phyloP scores from a whole-genome alignment of 2,113 vertebrate genomes.

The Potamarius usumacintae region DNA sequence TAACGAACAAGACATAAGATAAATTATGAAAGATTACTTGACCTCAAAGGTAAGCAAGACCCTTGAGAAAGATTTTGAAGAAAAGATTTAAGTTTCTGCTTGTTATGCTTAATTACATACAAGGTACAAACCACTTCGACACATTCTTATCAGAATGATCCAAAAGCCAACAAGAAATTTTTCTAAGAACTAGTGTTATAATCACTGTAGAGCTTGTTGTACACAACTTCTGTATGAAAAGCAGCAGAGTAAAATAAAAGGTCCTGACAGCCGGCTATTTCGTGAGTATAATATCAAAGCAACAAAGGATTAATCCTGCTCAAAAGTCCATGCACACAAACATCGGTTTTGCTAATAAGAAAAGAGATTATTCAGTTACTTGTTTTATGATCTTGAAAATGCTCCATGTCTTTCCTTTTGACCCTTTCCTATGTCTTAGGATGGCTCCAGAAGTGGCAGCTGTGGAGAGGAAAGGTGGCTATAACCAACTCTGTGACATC shows the following conservation, averaged over 20 bases:
- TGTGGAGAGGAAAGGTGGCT: constrained; percentile 77
- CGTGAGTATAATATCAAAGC: background rate
- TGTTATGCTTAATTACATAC: no score
- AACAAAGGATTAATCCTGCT: background rate
- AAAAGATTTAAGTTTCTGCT: no score
- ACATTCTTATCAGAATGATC: background rate
- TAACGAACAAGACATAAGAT: no score
- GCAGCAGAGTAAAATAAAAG: background rate
- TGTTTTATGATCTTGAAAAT: background rate
- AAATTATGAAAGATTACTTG: no score
- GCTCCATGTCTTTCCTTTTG: background rate
- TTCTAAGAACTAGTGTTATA: background rate
- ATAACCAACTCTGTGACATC: constrained; percentile 72
- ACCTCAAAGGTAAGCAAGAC: no score
- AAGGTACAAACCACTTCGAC: background rate
- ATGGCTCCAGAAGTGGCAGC: constrained; percentile 77
- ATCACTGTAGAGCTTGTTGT: background rate
- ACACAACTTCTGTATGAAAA: background rate
- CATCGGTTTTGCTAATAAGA: background rate
- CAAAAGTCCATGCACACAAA: background rate
- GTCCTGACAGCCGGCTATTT: background rate
- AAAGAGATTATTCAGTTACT: background rate
- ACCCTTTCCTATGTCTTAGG: constrained; percentile 57
- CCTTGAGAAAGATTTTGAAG: no score
- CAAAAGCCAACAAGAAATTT: background rate